These are phyloP conservation scores for Adoxophyes honmai DNA, from an alignment of 1,140 invertebrate species.

Conservation along the genomic window DNA sequence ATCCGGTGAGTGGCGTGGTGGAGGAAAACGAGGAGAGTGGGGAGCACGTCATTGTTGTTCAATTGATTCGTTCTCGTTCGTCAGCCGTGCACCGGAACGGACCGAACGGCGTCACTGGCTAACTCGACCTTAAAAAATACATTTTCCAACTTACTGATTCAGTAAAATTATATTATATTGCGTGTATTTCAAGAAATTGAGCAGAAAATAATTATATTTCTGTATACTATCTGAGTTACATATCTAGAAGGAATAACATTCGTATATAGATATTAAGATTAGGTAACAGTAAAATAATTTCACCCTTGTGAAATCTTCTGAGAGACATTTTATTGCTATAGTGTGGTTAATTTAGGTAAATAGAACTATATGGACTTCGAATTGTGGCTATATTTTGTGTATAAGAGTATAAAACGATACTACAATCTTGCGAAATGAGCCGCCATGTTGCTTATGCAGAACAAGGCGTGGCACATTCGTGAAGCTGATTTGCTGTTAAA, in stretches of 20 bases:
- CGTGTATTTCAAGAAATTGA: constrained; percentile 7
- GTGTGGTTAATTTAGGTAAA: neutral
- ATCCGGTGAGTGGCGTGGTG: neutral
- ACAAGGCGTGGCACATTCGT: constrained; percentile 45
- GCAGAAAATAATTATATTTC: neutral
- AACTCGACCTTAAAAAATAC: neutral
- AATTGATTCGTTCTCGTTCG: constrained; percentile 11
- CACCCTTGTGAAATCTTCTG: neutral
- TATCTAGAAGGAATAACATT: neutral
- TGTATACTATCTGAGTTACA: neutral
- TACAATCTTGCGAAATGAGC: constrained; percentile 28
- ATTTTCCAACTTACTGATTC: neutral
- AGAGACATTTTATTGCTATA: neutral
- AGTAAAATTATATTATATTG: constrained; percentile 9
- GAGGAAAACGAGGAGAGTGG: neutral
- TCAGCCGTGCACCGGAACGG: constrained; percentile 7
- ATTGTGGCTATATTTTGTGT: neutral
- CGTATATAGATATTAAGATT: constrained; percentile 2
- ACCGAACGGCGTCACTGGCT: constrained; percentile 11
- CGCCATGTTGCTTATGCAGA: constrained; percentile 54
- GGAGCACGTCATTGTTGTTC: neutral
- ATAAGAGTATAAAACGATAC: constrained; percentile 1
- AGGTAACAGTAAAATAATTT: constrained; percentile 5
- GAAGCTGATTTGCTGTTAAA: constrained; percentile 1
- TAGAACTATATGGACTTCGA: constrained; percentile 8